Evolutionary conservation across 2,113 vertebrate species (phyloP).

Genomic region (Girardinichthys multiradiatus): DNA sequence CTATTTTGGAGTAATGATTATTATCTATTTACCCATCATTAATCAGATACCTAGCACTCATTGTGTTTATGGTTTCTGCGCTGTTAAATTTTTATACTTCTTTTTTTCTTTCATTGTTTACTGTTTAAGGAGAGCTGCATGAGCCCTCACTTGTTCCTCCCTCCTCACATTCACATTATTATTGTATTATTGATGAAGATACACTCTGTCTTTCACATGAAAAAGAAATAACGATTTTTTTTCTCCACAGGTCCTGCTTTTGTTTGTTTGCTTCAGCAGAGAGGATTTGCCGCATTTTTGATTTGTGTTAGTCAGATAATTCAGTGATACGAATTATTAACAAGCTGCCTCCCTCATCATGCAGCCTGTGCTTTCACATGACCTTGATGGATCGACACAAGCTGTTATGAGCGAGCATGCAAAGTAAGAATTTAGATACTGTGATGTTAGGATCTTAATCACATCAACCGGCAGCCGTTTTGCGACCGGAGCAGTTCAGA

Average conservation of each 20-base stretch:
- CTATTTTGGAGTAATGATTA: slow-evolving; percentile 75
- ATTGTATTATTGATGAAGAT: slow-evolving; percentile 71
- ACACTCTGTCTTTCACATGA: slow-evolving; percentile 43
- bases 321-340: slow-evolving; percentile 72
- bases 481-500: background rate
- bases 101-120: slow-evolving; percentile 63
- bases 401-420: slow-evolving; percentile 44
- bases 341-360: slow-evolving; percentile 38
- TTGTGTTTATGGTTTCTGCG: slow-evolving; percentile 52
- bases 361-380: slow-evolving; percentile 31
- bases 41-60: slow-evolving; percentile 74
- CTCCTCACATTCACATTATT: slow-evolving; percentile 40
- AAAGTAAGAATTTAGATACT: slow-evolving; percentile 56
- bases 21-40: slow-evolving; percentile 75
- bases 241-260: slow-evolving; percentile 45
- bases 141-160: slow-evolving; percentile 60
- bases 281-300: slow-evolving; percentile 53
- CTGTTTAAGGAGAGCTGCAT: slow-evolving; percentile 61
- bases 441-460: slow-evolving; percentile 42
- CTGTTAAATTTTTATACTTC: slow-evolving; percentile 48
- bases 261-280: slow-evolving; percentile 57
- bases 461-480: slow-evolving; percentile 42
- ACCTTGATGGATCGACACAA: slow-evolving; percentile 34
- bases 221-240: slow-evolving; percentile 58
- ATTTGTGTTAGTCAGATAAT: slow-evolving; percentile 46